Evolutionary conservation across 1,140 invertebrate species (phyloP).

Genomic region (Rhopalosiphum padi): DNA sequence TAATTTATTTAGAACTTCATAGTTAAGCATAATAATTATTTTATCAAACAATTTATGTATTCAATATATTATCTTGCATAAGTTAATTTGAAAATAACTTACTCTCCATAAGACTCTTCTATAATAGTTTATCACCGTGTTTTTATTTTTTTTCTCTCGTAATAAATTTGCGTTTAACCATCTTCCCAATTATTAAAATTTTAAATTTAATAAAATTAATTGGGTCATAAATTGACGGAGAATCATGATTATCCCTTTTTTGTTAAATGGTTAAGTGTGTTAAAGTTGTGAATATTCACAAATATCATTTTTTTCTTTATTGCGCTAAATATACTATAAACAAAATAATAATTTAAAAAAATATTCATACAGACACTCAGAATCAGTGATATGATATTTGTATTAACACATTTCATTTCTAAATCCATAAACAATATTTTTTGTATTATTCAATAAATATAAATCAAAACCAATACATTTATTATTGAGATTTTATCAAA

Average conservation of each 20-base stretch:
- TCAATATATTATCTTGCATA: background rate
- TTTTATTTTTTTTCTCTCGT: background rate
- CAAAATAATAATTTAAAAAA: background rate
- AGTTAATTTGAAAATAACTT: too few species aligned
- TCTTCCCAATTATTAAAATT: background rate
- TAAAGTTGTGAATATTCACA: too few species aligned
- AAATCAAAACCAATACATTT: background rate
- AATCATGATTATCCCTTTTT: background rate
- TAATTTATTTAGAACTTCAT: background rate
- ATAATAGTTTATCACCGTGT: background rate
- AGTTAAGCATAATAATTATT: background rate
- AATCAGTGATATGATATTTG: background rate
- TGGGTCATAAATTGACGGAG: background rate
- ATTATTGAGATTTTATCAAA: background rate
- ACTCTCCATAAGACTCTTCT: too few species aligned
- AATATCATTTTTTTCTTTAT: background rate
- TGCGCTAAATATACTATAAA: background rate
- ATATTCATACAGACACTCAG: background rate
- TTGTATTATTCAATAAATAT: background rate
- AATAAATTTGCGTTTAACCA: background rate
- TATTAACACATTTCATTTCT: background rate
- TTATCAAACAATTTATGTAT: background rate
- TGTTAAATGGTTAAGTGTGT: background rate
- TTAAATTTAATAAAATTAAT: background rate
- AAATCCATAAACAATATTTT: background rate